Conservation (phyloP, 1,140 invertebrate genomes). For the Triops cancriformis region DNA sequence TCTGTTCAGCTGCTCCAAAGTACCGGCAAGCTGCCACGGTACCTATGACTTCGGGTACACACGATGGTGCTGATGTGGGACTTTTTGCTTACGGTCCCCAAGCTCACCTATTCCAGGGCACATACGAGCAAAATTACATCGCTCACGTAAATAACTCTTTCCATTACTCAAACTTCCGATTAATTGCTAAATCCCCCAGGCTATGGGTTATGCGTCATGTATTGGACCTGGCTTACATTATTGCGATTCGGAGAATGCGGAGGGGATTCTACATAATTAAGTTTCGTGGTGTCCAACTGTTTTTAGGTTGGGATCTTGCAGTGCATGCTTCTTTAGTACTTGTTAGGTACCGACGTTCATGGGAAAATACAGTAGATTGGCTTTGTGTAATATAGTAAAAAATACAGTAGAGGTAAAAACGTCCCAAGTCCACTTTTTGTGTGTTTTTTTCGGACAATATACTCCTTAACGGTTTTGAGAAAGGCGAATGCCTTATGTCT, state of each 20-base stretch:
- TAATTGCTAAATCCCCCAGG: neutral
- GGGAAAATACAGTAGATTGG: no score
- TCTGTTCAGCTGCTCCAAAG: slow-evolving; percentile 22
- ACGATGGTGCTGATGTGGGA: slow-evolving; percentile 59
- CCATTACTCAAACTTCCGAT: neutral
- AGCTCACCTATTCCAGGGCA: slow-evolving; percentile 55
- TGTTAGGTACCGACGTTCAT: no score
- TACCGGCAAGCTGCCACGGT: slow-evolving; percentile 42
- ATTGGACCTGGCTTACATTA: slow-evolving; percentile 40
- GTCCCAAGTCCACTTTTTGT: no score
- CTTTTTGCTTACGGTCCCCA: slow-evolving; percentile 54
- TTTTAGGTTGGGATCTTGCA: no score
- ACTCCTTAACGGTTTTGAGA: no score
- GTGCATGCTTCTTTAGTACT: no score
- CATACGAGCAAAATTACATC: slow-evolving; percentile 54
- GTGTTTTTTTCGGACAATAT: no score
- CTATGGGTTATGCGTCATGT: slow-evolving; percentile 49
- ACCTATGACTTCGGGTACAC: slow-evolving; percentile 50
- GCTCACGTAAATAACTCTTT: slow-evolving; percentile 41
- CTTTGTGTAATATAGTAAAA: no score
- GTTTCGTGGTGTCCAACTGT: no score
- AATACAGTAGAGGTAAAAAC: no score
- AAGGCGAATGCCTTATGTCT: no score
- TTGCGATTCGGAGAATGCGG: slow-evolving; percentile 23
- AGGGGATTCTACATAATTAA: no score